Percentiles rank a stretch among this genome's conserved stretches.
phyloP scores from a whole-genome alignment of 2,113 vertebrate genomes.

The Nesoenas mayeri region DNA sequence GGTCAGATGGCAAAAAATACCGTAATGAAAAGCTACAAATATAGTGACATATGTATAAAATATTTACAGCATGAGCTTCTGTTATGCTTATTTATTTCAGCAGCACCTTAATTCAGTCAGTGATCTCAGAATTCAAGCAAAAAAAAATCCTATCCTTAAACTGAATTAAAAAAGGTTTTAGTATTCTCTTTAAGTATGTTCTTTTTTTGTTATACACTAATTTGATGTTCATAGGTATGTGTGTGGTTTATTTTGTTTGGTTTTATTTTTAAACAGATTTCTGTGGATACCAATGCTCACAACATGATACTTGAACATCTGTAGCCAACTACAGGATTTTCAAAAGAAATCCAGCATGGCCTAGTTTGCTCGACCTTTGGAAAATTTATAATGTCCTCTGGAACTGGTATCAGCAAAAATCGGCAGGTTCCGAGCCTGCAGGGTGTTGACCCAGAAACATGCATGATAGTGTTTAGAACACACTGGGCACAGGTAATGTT shows the following conservation, averaged over 20 bases:
- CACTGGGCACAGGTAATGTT: slow-evolving; percentile 96
- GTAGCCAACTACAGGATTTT: slow-evolving; percentile 21
- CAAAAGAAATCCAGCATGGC: slow-evolving; percentile 72
- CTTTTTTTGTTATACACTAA: neutral
- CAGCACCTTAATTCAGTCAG: neutral
- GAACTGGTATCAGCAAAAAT: slow-evolving; percentile 78
- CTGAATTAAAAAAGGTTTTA: neutral
- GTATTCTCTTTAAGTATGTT: neutral
- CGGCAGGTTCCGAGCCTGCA: slow-evolving; percentile 83
- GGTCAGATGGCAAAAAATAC: neutral
- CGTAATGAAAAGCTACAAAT: neutral
- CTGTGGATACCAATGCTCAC: slow-evolving; percentile 14
- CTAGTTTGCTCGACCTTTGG: slow-evolving; percentile 63
- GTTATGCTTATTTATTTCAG: neutral
- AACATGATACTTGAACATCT: slow-evolving; percentile 43
- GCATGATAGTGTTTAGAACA: slow-evolving; percentile 98
- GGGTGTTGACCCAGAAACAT: slow-evolving; percentile 96
- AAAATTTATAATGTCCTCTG: slow-evolving; percentile 87
- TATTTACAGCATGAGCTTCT: neutral
- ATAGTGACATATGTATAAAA: neutral
- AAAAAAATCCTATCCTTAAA: neutral
- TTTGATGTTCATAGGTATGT: neutral
- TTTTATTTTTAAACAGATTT: slow-evolving; percentile 60
- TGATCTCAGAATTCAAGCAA: neutral
- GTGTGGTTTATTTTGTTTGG: neutral